Conservation (phyloP, 2,888 invertebrate genomes). For the Schizaphis graminum region DNA sequence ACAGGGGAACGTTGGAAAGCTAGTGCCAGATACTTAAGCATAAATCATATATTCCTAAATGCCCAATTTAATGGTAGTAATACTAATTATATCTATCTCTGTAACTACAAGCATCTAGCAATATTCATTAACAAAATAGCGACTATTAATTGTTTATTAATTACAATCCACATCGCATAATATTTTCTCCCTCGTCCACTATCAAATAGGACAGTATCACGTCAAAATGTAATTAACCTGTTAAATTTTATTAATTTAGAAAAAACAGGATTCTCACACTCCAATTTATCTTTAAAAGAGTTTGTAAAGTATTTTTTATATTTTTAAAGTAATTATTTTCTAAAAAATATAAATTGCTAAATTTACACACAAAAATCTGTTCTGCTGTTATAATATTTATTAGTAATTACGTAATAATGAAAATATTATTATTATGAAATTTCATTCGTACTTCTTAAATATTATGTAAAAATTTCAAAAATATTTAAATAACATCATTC, state of each 20-base stretch:
- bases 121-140: neutral
- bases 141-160: neutral
- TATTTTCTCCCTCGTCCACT: neutral
- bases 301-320: neutral
- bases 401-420: neutral
- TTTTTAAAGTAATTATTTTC: neutral
- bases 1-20: neutral
- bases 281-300: neutral
- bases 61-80: neutral
- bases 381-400: neutral
- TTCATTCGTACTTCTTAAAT: neutral
- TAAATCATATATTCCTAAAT: neutral
- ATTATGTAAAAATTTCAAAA: neutral
- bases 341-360: neutral
- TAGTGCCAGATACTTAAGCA: neutral
- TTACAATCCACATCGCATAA: neutral
- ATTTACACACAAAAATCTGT: neutral
- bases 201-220: neutral
- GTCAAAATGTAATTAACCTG: neutral
- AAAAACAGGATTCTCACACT: neutral
- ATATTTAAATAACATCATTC: neutral
- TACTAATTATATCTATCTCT: neutral
- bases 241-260: neutral
- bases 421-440: neutral
- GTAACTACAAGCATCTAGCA: neutral